Conservation (phyloP, 2,888 invertebrate species). For the Bursaphelenchus okinawaensis region DNA sequence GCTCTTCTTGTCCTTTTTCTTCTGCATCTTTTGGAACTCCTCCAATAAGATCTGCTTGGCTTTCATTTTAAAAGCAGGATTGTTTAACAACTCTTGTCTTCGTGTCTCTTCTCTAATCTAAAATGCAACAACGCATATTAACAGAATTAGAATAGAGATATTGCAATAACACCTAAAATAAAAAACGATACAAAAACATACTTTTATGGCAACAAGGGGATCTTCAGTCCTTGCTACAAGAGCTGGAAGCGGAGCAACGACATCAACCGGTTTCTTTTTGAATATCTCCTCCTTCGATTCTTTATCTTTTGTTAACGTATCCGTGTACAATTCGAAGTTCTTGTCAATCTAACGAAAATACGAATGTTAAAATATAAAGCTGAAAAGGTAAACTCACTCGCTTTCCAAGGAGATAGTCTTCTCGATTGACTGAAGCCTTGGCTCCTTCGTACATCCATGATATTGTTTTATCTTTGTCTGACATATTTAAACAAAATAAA, state of each 20-base stretch:
- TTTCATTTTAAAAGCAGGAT: slow-evolving; percentile 45
- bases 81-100: slow-evolving; percentile 41
- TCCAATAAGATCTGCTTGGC: slow-evolving; percentile 37
- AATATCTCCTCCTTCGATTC: slow-evolving; percentile 29
- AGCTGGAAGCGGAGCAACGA: slow-evolving; percentile 27
- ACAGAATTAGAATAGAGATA: no score
- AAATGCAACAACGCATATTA: background rate
- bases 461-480: slow-evolving; percentile 27
- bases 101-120: slow-evolving; percentile 43
- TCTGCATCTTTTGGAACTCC: slow-evolving; percentile 28
- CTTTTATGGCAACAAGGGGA: slow-evolving; percentile 49
- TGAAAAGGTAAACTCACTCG: slow-evolving; percentile 29
- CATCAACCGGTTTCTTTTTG: background rate
- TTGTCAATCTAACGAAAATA: slow-evolving; percentile 41
- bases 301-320: slow-evolving; percentile 43
- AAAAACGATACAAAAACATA: slow-evolving; percentile 15
- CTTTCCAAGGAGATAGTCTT: slow-evolving; percentile 52
- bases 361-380: slow-evolving; percentile 2
- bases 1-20: slow-evolving; percentile 5
- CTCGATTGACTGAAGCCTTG: slow-evolving; percentile 46
- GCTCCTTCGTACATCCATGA: slow-evolving; percentile 54
- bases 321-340: slow-evolving; percentile 53
- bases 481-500: no score
- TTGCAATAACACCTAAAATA: no score
- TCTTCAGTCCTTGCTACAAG: slow-evolving; percentile 44